Percentiles rank a stretch among this genome's conserved stretches.
These are phyloP conservation scores for Caenorhabditis imperialis DNA, from an alignment of 2,888 invertebrate species.

Conservation along the genomic window DNA sequence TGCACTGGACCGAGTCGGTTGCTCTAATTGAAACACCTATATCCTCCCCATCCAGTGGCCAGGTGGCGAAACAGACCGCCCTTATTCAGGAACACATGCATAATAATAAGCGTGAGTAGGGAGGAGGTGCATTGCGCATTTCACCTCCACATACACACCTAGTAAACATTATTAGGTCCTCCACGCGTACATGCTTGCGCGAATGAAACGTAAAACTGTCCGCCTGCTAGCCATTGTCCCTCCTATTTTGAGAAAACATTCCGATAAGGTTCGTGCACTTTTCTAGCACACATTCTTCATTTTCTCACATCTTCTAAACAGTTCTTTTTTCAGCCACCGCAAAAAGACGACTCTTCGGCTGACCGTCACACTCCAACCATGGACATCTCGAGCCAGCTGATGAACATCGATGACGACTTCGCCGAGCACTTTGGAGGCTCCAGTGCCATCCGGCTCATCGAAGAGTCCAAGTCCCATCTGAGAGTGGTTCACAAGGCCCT, in stretches of 20 bases:
- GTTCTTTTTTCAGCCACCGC: conserved; percentile 61
- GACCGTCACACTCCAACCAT: conserved; percentile 39
- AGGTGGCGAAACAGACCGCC: conserved; percentile 8
- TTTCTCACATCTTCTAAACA: no score
- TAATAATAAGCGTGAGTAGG: conserved; percentile 28
- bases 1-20: conserved; percentile 13
- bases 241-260: conserved; percentile 27
- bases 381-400: conserved; percentile 49
- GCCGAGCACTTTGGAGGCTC: conserved; percentile 54
- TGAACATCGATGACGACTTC: conserved; percentile 65
- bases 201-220: conserved; percentile 40
- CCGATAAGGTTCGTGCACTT: background rate
- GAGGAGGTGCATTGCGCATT: conserved; percentile 28
- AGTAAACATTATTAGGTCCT: conserved; percentile 43
- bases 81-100: conserved; percentile 45
- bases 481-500: conserved; percentile 54
- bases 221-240: conserved; percentile 24
- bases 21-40: conserved; percentile 34
- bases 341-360: conserved; percentile 63
- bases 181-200: conserved; percentile 23
- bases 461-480: conserved; percentile 56
- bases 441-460: conserved; percentile 42
- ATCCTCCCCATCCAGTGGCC: background rate
- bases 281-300: no score
- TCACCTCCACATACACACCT: conserved; percentile 12